Evolutionary conservation across 1,140 invertebrate genomes (phyloP).

Genomic region (Macrobrachium nipponense): DNA sequence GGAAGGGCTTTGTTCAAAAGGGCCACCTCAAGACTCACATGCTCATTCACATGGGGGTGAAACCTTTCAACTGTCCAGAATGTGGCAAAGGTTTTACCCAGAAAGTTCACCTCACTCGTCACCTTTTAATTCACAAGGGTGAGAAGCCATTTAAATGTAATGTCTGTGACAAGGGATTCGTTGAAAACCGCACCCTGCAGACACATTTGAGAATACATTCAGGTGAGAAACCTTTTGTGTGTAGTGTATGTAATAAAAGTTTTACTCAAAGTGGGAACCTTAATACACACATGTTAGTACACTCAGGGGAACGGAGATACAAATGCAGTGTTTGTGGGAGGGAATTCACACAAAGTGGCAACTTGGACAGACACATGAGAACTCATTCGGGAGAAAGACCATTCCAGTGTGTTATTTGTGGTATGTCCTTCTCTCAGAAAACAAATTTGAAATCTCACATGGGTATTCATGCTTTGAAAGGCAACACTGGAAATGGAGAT

Average conservation of each 20-base stretch:
- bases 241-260: neutral
- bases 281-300: neutral
- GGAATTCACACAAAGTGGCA: neutral
- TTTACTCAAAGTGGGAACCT: neutral
- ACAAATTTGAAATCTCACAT: neutral
- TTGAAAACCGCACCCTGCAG: too few species aligned
- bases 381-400: neutral
- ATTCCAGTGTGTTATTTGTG: neutral
- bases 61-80: neutral
- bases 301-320: conserved; percentile 1
- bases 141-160: conserved; percentile 4
- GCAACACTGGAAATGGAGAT: too few species aligned
- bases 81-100: neutral
- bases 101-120: neutral
- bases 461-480: neutral
- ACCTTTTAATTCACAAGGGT: neutral
- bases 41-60: neutral
- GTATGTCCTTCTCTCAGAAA: neutral
- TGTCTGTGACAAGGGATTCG: neutral
- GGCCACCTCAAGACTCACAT: neutral
- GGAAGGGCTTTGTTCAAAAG: neutral
- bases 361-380: conserved; percentile 4
- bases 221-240: neutral
- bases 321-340: neutral
- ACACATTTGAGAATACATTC: neutral